These are phyloP conservation scores for Leucozona laternaria DNA, from an alignment of 2,888 invertebrate species.

Conservation along the genomic window DNA sequence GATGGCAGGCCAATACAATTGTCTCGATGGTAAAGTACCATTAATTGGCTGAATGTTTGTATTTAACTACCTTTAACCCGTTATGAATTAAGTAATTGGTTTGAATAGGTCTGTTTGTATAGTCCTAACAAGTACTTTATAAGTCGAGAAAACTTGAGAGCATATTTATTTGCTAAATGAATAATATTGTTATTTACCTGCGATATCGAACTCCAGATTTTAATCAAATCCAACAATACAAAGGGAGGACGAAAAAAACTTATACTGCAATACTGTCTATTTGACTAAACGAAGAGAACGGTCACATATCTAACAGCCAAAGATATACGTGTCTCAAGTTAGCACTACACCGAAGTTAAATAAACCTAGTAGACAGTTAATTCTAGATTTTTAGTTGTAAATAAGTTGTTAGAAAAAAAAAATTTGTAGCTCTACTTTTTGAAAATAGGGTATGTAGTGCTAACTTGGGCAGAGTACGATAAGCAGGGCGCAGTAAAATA, in stretches of 20 bases:
- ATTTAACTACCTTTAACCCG: constrained; percentile 81
- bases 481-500: no score
- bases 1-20: not conserved
- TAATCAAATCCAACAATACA: not conserved
- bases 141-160: not conserved
- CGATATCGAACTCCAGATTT: not conserved
- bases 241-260: not conserved
- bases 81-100: constrained; percentile 61
- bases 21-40: constrained; percentile 70
- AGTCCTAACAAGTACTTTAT: constrained; percentile 10
- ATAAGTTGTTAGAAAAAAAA: no score
- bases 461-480: no score
- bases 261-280: no score
- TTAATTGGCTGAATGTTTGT: constrained; percentile 80
- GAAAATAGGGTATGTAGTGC: no score
- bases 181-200: not conserved
- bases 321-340: no score
- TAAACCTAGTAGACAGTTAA: no score
- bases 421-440: no score
- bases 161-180: not conserved
- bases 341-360: no score
- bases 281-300: no score
- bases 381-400: no score
- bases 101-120: constrained; percentile 37
- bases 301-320: no score